Conservation (phyloP, 1,140 invertebrate species). For the Tetramorium alpestre region DNA sequence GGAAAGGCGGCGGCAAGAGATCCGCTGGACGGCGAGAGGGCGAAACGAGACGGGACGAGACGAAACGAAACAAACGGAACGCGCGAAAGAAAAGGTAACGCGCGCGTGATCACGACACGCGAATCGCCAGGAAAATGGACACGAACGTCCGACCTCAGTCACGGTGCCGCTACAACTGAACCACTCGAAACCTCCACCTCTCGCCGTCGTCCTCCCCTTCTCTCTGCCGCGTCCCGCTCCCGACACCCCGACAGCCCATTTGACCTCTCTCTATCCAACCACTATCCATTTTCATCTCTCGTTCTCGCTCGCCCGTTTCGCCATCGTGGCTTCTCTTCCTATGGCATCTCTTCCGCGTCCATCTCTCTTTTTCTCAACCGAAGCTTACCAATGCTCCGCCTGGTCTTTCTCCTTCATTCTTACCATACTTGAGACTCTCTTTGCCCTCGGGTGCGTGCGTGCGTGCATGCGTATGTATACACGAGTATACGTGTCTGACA, state of each 20-base stretch:
- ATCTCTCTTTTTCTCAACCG: not conserved
- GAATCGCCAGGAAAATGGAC: constrained; percentile 47
- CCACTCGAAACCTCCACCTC: constrained; percentile 80
- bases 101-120: constrained; percentile 51
- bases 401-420: constrained; percentile 20
- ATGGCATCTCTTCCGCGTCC: not conserved
- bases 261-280: constrained; percentile 43
- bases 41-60: not conserved
- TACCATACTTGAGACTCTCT: not conserved
- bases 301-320: constrained; percentile 50
- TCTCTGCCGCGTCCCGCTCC: constrained; percentile 61
- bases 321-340: constrained; percentile 19
- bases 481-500: not conserved
- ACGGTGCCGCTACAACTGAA: constrained; percentile 83
- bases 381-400: not conserved
- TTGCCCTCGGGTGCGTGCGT: not conserved
- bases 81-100: not conserved
- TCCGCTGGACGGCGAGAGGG: not conserved
- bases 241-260: constrained; percentile 47
- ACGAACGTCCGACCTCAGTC: constrained; percentile 73
- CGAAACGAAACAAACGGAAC: not conserved
- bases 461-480: not conserved
- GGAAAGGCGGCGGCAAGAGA: not conserved
- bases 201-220: constrained; percentile 74
- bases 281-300: constrained; percentile 30